Evolutionary conservation across 2,113 vertebrate genomes (phyloP).

Genomic region (Ondatra zibethicus): DNA sequence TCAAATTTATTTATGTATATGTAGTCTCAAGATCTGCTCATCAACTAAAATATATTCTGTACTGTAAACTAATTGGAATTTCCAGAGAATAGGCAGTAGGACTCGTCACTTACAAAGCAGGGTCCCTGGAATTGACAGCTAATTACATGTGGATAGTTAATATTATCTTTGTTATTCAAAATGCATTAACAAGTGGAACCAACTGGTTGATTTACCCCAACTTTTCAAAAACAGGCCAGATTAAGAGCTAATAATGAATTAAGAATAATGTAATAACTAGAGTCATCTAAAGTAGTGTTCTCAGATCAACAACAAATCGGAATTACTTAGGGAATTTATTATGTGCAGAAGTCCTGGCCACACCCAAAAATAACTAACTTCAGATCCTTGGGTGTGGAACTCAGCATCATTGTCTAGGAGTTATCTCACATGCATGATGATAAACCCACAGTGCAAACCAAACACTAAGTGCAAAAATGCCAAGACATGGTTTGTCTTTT

Average conservation of each 20-base stretch:
- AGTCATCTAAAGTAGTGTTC: not conserved
- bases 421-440: not conserved
- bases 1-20: constrained; percentile 29
- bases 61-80: constrained; percentile 16
- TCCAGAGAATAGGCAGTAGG: constrained; percentile 31
- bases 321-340: not conserved
- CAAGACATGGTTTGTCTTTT: not conserved
- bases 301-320: not conserved
- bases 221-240: not conserved
- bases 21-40: constrained; percentile 33
- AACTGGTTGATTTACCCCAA: not conserved
- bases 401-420: not conserved
- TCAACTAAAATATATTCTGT: constrained; percentile 44
- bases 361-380: not conserved
- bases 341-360: not conserved
- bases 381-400: not conserved
- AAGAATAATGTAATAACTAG: not conserved
- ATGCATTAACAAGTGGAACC: not conserved
- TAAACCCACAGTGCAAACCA: not conserved
- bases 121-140: not conserved
- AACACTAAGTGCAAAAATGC: not conserved
- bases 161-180: not conserved
- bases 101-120: not conserved
- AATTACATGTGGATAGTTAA: not conserved
- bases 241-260: not conserved